phyloP scores from a whole-genome alignment of 1,140 invertebrate genomes.

The Drosophila kohkoa region DNA sequence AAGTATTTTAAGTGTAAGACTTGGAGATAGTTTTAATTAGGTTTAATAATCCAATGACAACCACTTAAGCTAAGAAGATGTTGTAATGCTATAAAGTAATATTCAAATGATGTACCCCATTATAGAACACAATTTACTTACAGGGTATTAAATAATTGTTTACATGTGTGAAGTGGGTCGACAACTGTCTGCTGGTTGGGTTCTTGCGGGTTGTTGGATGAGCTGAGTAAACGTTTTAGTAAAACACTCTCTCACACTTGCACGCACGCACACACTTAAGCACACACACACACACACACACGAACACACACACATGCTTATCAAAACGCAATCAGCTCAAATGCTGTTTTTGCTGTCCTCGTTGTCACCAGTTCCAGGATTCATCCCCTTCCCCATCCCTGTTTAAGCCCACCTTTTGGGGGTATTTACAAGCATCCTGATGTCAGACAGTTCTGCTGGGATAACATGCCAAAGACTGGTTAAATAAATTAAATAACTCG shows the following conservation, averaged over 20 bases:
- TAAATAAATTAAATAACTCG: slow-evolving; percentile 63
- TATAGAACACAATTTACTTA: not conserved
- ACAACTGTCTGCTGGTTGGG: slow-evolving; percentile 25
- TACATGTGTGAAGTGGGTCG: slow-evolving; percentile 45
- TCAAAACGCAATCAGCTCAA: slow-evolving; percentile 58
- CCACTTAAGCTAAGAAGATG: no score
- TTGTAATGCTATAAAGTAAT: no score
- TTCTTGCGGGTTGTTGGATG: slow-evolving; percentile 7
- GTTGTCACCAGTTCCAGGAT: slow-evolving; percentile 16
- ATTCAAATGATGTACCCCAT: not conserved
- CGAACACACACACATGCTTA: slow-evolving; percentile 32
- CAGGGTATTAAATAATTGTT: slow-evolving; percentile 45
- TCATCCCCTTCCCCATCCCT: not conserved
- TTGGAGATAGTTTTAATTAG: no score
- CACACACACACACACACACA: not conserved
- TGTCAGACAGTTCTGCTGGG: slow-evolving; percentile 1
- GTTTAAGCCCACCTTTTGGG: slow-evolving; percentile 3
- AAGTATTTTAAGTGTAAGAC: no score
- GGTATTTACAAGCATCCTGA: not conserved
- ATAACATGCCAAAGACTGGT: slow-evolving; percentile 18
- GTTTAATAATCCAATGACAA: no score
- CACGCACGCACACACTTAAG: slow-evolving; percentile 3
- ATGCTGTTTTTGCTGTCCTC: slow-evolving; percentile 40
- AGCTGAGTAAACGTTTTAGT: slow-evolving; percentile 25
- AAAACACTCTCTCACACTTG: slow-evolving; percentile 17